Percentiles rank a stretch among this genome's conserved stretches.
phyloP scores from a whole-genome alignment of 1,140 invertebrate species.

The Megathymus violae region DNA sequence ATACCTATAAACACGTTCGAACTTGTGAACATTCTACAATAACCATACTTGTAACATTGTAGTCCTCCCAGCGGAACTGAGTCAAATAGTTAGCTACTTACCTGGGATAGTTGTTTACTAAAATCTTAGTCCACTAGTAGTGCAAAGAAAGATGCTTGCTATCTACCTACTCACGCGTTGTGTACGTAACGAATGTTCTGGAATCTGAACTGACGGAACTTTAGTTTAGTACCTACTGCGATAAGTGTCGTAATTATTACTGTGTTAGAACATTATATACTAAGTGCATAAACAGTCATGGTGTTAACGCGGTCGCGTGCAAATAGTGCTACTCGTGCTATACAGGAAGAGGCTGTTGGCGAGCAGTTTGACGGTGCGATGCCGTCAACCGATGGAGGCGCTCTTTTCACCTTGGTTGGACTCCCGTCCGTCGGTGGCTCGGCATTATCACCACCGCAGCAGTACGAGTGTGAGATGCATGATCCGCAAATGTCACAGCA shows the following conservation, averaged over 20 bases:
- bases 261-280: not conserved
- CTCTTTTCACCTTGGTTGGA: not conserved
- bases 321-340: slow-evolving; percentile 1
- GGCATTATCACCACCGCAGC: not conserved
- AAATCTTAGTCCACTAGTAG: not conserved
- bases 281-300: not conserved
- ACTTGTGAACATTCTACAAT: not conserved
- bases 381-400: slow-evolving; percentile 4
- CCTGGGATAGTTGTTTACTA: not conserved
- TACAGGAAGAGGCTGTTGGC: not conserved
- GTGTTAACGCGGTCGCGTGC: not conserved
- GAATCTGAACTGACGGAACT: not conserved
- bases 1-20: not conserved
- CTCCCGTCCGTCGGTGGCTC: too few species aligned
- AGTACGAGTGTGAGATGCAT: not conserved
- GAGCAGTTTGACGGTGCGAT: slow-evolving; percentile 1
- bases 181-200: not conserved
- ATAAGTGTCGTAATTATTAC: not conserved
- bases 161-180: too few species aligned
- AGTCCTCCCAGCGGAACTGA: not conserved
- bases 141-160: too few species aligned
- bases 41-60: not conserved
- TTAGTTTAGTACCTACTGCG: not conserved
- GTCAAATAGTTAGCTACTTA: not conserved
- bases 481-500: not conserved